Evolutionary conservation across 2,113 vertebrate genomes (phyloP), one percentile per base, ranked within the genome.

Genomic region (Etia nguti): DNA sequence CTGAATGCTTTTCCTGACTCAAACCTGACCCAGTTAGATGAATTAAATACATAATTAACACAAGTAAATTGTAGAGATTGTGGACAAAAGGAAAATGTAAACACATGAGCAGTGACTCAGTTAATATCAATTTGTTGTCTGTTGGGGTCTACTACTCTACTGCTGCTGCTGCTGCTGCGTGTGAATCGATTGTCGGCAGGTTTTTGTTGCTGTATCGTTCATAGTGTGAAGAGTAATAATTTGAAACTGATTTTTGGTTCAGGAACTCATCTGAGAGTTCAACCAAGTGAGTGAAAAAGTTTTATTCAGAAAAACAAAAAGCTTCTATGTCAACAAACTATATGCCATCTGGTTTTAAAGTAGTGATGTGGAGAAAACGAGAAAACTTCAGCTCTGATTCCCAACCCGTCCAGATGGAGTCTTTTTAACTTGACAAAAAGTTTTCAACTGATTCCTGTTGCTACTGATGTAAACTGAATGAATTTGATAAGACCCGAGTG

Each of bases 11-110:
- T 65, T 3, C 2, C 34, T 65, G 34, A 26, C 46, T 48, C 46
- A 57, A 65, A 65, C 10, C 18, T 62, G 29, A 62, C 0, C 10
- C 18, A 62, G 0, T 43, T 15, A 15, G 3, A 24, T 24, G 8
- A 70, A 24, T 38, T 43, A 70, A 43, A 70, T 24, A 43, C 0
- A 46, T 26, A 46, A 46, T 70, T 43, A 2, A 4, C 0, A 24
- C 9, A 70, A 38, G 31, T 6, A 38, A 65, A 0, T n/a, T 22
- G 60, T 65, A 5, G 60, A 22, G 34, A 65, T 13, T 65, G 1
- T 38, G 60, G 10, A 12, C 12, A 36, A 65, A 65, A 6, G 4
- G 9, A 5, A 38, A 36, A 0, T 1, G 34, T 0, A 41, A 68
- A 68, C 11, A 41, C 36, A 68, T 15, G 20, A 41, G n/a, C 34